Percentiles rank a stretch among this genome's conserved stretches.
These are phyloP conservation scores for Leiothrix lutea DNA, from an alignment of 2,113 vertebrate genomes.

Conservation along the genomic window DNA sequence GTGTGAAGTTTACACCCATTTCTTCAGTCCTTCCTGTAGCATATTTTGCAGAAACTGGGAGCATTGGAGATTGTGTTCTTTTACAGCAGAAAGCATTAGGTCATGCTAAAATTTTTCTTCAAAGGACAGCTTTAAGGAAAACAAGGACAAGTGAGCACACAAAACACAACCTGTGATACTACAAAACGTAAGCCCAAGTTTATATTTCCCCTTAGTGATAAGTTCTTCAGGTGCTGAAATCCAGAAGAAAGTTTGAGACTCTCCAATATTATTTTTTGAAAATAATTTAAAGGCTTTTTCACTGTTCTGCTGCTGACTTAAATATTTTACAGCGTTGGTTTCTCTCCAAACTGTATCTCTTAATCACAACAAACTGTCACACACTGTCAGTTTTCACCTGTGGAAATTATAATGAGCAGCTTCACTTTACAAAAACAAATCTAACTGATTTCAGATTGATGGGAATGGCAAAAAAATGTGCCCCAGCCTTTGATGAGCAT, in stretches of 20 bases:
- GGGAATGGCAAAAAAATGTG: slow-evolving; percentile 35
- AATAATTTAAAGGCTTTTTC: background rate
- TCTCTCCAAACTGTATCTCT: background rate
- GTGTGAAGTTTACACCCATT: background rate
- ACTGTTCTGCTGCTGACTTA: background rate
- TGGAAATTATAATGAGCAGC: slow-evolving; percentile 49
- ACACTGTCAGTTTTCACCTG: slow-evolving; percentile 33
- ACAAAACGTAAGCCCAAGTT: background rate
- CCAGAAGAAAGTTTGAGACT: background rate
- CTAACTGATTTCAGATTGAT: slow-evolving; percentile 44
- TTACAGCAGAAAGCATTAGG: background rate
- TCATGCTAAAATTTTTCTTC: background rate
- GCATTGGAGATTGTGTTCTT: background rate
- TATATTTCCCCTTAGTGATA: background rate
- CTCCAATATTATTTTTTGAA: background rate
- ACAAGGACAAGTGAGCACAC: background rate
- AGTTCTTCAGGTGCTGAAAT: background rate
- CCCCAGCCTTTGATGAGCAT: slow-evolving; percentile 21
- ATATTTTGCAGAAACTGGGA: background rate
- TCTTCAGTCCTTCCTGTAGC: background rate
- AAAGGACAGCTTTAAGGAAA: background rate
- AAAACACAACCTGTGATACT: background rate
- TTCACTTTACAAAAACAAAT: slow-evolving; percentile 46
- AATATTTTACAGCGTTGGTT: slow-evolving; percentile 32
- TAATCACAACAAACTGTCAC: slow-evolving; percentile 61